Base-by-base conservation (phyloP, 2,113 vertebrate species). In the Atractosteus spatula region DNA sequence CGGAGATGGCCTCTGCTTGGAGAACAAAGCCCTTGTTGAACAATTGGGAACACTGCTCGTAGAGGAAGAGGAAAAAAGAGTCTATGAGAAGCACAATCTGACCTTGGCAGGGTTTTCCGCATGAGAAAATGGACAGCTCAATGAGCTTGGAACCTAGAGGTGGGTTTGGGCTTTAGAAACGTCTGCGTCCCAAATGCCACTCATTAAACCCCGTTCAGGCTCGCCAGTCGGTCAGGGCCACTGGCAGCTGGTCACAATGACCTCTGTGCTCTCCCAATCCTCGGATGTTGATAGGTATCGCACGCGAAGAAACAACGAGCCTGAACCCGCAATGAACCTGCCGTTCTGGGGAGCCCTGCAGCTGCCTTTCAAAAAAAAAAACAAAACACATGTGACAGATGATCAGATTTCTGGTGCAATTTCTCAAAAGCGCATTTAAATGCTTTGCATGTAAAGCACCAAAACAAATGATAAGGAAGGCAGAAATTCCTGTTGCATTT, bases 101-200 rank as follows among this genome's bases (percentile, higher is more conserved):
- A 79, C 78, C 77, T 67, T 76, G 76, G 74, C 77, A 74, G 74
- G 51, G 54, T 76, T 83, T 83, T 55, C 77, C 70, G 70, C 56
- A 44, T 76, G 68, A 51, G 8, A 66, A 69, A 62, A 70, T 56
- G 41, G 75, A 44, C 29, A 14, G 44, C 70, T 67, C 57, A 44
- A 13, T 54, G 55, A 70, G 68, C 61, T 43, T 56, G 64, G 66
- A 66, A 2, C 66, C 55, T 42, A 13, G 62, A 61, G 13, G 4
- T 44, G 17, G 44, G 43, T 8, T 13, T 41, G 17, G 16, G 2
- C 62, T n/a, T 2, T 7, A 11, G n/a, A 17, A 10, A 14, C 13
- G 13, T 41, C 17, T 55, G 62, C 56, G 72, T 45, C 51, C 17
- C 54, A 67, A 2, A 8, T 29, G 44, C 2, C 47, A 14, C 0